Evolutionary conservation across 2,888 invertebrate genomes (phyloP), one percentile per base, ranked within the genome.

Genomic region (Agriopis leucophaearia): DNA sequence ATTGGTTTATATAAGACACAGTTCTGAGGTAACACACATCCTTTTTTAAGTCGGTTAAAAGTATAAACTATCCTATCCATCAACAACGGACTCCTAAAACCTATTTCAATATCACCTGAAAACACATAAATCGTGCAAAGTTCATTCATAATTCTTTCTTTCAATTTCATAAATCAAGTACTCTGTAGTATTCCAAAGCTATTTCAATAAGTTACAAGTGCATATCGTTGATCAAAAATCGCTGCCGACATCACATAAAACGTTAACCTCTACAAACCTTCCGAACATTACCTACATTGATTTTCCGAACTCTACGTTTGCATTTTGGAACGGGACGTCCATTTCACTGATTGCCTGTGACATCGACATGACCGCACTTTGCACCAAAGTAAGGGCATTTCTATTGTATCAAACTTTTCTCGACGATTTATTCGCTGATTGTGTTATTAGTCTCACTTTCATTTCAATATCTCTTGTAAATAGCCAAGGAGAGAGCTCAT

Each of bases 361-460:
- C 66, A 66, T 60, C 59, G 52, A 48, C 66, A 57, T 66, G 70
- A 69, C 61, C 70, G 52, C 60, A 40, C 68, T 55, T 67, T 38
- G 45, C 56, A 64, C 57, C 60, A 52, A 45, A 72, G 64, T 73
- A 81, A 87, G 83, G 85, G 83, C 84, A 81, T 79, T 79, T 78
- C 76, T 65, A 73, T 77, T 71, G 74, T 72, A 76, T 76, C 71
- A 67, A 72, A 78, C 80, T 77, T 82, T 83, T 83, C 82, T 75
- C 80, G 66, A 72, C 78, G 71, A 81, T 80, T 83, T 78, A 71
- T 78, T 76, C 78, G 76, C 66, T 76, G 73, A 75, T 77, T 77
- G 76, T 76, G 79, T 82, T 87, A 90, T 93, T 92, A 87, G 93
- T 86, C 80, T 86, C 93, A 92, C 93, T 93, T 93, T 93, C 93